Conservation (phyloP, 2,797 vertebrate species). For the Fringilla coelebs region DNA sequence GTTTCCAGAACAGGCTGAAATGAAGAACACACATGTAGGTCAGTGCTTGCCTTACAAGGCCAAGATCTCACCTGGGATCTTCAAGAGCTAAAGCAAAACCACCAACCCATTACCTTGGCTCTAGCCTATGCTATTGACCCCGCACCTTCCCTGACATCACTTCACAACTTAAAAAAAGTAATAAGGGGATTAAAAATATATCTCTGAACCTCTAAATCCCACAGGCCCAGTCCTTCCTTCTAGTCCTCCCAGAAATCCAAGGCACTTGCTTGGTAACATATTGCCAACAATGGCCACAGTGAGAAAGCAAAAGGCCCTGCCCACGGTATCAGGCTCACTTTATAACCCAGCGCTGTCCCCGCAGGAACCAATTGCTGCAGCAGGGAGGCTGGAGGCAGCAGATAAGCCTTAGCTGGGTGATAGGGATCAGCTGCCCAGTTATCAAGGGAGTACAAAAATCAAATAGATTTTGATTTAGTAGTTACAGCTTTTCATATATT, state of each 20-base stretch:
- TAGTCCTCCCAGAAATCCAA: background rate
- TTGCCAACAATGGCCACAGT: background rate
- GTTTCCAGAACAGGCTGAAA: background rate
- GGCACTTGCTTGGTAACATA: background rate
- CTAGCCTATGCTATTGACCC: background rate
- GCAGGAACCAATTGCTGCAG: slow-evolving; percentile 33
- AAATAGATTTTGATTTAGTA: slow-evolving; percentile 68
- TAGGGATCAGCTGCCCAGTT: slow-evolving; percentile 62
- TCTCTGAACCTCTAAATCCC: slow-evolving; percentile 11
- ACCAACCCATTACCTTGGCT: background rate
- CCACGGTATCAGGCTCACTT: slow-evolving; percentile 2
- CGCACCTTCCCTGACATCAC: background rate
- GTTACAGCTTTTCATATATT: slow-evolving; percentile 57
- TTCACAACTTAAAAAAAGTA: background rate
- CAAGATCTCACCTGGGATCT: background rate
- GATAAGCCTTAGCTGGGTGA: slow-evolving; percentile 66
- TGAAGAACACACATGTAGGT: background rate
- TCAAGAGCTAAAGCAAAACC: background rate
- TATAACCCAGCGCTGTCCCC: background rate
- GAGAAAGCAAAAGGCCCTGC: slow-evolving; percentile 1
- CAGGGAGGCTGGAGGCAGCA: slow-evolving; percentile 58
- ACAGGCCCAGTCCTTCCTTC: background rate
- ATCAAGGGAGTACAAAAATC: slow-evolving; percentile 68
- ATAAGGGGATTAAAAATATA: background rate
- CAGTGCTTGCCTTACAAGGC: background rate